Percentiles rank a stretch among this genome's conserved stretches.
Evolutionary conservation across 2,113 vertebrate genomes (phyloP).

Genomic region (Oxyura jamaicensis): DNA sequence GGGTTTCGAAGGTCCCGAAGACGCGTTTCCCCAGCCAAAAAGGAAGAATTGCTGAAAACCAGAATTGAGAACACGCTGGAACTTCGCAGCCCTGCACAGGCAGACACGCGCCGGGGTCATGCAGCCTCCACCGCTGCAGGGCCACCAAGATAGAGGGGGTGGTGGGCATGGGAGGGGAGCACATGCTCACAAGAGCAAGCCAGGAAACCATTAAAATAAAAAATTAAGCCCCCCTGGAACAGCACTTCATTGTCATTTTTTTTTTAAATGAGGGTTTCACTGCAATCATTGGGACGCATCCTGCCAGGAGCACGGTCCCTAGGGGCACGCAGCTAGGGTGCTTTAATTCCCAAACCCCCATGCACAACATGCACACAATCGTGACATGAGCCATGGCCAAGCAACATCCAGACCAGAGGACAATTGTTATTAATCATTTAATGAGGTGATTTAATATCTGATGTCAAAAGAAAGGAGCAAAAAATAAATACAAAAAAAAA

Average conservation of each 20-base stretch:
- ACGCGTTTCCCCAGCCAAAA: neutral
- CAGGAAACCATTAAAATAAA: neutral
- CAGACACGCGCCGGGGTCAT: fast-evolving
- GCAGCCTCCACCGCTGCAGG: neutral
- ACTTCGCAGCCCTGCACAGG: neutral
- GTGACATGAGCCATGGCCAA: neutral
- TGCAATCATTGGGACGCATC: neutral
- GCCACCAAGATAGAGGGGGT: neutral
- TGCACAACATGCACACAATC: neutral
- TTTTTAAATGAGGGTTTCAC: neutral
- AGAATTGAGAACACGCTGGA: neutral
- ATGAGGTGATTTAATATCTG: neutral
- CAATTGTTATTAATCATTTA: neutral
- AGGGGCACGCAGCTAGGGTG: neutral
- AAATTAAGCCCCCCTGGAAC: too few relatives aligned
- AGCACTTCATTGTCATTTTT: too few relatives aligned
- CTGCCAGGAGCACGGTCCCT: neutral
- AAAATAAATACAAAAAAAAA: neutral
- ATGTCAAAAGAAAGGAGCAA: neutral
- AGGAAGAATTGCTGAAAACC: neutral
- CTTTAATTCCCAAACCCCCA: neutral
- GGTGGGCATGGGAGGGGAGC: neutral
- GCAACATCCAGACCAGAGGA: neutral
- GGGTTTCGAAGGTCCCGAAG: neutral
- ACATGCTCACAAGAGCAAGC: fast-evolving